Evolutionary conservation across 2,888 invertebrate genomes (phyloP), one percentile per base, ranked within the genome.

Genomic region (Folsomia candida): DNA sequence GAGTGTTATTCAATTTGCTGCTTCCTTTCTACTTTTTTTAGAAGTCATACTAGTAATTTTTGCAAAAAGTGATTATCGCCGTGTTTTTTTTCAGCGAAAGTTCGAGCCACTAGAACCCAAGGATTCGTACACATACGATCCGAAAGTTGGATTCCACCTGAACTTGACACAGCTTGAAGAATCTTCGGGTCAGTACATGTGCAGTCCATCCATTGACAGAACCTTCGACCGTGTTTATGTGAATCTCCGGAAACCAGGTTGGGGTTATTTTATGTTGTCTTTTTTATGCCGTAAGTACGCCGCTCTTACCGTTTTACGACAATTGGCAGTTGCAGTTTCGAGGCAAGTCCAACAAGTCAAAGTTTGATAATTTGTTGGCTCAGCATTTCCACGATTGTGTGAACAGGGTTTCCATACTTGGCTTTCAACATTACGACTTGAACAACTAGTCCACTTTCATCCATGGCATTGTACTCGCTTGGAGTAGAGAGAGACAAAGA

Each of bases 211-310:
- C 4, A 22, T 26, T 9, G 60, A 60, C 24, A 2, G 20, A n/a
- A 60, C 60, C 20, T 60, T 60, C 25, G 60, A 60, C 25, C 60
- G 60, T 24, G 18, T 60, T 22, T 60, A 60, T 26, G 25, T 60
- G 24, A 60, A 60, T 26, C 18, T 60, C 24, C 27, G 24, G 25
- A 60, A 26, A 26, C 60, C 60, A 60, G 26, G 60, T 60, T 37
- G 37, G 37, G 37, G 37, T 37, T 37, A 37, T 37, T 37, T 37
- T 37, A 37, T 37, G 37, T 37, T 37, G 37, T 37, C 37, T 37
- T 37, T 37, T 37, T 37, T 37, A 37, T 37, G 37, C 14, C 37
- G 37, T 37, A 11, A 58, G 20, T 11, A 20, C 22, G 58, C 20
- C 20, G 6, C 3, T 25, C n/a, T 60, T 60, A 25, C 20, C 11